These are phyloP conservation scores for Pycnomerus fuliginosus DNA, from an alignment of 2,888 invertebrate genomes.

Conservation along the genomic window DNA sequence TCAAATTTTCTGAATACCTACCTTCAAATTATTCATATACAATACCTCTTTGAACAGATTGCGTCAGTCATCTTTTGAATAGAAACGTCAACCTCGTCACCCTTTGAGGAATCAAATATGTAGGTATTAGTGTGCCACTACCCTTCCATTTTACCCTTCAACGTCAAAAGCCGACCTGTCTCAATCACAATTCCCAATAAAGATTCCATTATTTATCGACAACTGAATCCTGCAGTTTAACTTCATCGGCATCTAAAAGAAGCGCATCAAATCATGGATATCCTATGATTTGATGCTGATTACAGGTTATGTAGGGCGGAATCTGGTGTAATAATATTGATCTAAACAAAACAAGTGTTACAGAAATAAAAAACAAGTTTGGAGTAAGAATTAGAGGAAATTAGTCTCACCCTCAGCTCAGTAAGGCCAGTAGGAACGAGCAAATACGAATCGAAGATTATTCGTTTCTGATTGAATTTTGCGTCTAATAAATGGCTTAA, in stretches of 20 bases:
- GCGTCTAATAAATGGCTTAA: constrained; percentile 11
- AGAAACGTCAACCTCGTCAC: constrained; percentile 18
- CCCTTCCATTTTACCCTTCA: constrained; percentile 29
- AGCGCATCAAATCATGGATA: constrained; percentile 9
- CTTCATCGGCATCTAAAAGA: too few species aligned
- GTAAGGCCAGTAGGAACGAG: too few species aligned
- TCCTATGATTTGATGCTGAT: too few species aligned
- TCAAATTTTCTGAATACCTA: too few species aligned
- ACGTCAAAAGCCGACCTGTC: constrained; percentile 39
- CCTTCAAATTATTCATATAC: too few species aligned
- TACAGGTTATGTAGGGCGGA: too few species aligned
- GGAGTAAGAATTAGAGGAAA: too few species aligned
- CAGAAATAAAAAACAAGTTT: too few species aligned
- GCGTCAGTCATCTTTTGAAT: constrained; percentile 20
- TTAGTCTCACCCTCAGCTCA: too few species aligned
- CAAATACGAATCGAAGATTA: too few species aligned
- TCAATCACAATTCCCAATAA: constrained; percentile 33
- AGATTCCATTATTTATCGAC: constrained; percentile 42
- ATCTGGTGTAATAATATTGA: too few species aligned
- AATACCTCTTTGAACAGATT: constrained; percentile 4
- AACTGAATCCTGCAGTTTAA: constrained; percentile 32
- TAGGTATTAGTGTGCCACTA: constrained; percentile 24
- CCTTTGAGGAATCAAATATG: constrained; percentile 30
- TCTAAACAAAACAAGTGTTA: too few species aligned
- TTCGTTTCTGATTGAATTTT: constrained; percentile 17